Evolutionary conservation across 2,888 invertebrate species (phyloP).

Genomic region (Smittia sp.): DNA sequence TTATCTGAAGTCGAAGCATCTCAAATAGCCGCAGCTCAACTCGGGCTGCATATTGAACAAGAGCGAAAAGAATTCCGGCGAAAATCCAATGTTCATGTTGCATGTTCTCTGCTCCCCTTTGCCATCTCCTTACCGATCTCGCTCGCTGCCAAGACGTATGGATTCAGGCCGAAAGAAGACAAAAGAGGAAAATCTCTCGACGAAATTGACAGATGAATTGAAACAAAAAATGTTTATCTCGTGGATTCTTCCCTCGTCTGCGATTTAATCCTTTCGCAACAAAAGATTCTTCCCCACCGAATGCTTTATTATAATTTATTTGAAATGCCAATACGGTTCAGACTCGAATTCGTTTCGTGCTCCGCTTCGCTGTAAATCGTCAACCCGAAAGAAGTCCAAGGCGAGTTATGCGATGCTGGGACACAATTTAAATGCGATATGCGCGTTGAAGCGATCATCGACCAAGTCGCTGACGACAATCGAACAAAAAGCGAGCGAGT

Average conservation of each 20-base stretch:
- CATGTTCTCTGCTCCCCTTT: conserved; percentile 18
- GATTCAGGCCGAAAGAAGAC: not conserved
- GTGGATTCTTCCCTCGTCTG: not conserved
- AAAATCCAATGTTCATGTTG: conserved; percentile 16
- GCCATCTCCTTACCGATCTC: not conserved
- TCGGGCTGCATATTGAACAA: conserved; percentile 1
- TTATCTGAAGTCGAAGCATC: conserved; percentile 1
- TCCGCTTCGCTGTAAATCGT: not conserved
- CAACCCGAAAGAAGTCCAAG: not conserved
- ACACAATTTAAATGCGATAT: conserved; percentile 5
- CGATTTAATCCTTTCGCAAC: conserved; percentile 5
- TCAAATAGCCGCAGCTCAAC: not conserved
- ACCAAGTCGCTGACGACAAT: not conserved
- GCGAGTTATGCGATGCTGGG: not conserved
- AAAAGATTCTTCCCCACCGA: conserved; percentile 6
- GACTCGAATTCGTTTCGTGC: not conserved
- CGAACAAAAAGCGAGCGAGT: not conserved
- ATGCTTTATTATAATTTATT: conserved; percentile 21
- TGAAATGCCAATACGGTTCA: conserved; percentile 26
- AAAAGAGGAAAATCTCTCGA: not conserved
- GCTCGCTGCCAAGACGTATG: not conserved
- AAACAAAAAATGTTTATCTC: conserved; percentile 38
- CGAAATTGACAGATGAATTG: conserved; percentile 40
- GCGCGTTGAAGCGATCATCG: not conserved
- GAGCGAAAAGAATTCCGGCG: not conserved